Evolutionary conservation across 2,888 invertebrate species (phyloP).

Genomic region (Cheilosia urbana): DNA sequence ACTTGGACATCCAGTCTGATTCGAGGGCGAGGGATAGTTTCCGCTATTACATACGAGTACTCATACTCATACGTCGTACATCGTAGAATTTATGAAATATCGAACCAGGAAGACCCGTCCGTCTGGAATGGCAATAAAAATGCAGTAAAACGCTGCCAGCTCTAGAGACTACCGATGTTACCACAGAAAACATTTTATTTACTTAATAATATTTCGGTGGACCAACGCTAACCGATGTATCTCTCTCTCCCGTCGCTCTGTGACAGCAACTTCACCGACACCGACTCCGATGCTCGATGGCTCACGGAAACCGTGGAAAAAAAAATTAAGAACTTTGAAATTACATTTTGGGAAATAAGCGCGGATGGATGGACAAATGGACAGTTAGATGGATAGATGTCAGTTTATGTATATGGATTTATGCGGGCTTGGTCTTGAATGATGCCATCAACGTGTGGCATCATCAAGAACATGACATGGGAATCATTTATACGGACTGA

Average conservation of each 20-base stretch:
- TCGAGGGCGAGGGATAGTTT: slow-evolving; percentile 51
- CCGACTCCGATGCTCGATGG: not conserved
- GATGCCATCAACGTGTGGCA: slow-evolving; percentile 33
- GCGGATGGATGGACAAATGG: slow-evolving; percentile 16
- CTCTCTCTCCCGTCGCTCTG: not conserved
- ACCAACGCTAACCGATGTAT: slow-evolving; percentile 15
- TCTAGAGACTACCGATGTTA: slow-evolving; percentile 38
- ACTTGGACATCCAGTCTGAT: slow-evolving; percentile 15
- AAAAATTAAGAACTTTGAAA: slow-evolving; percentile 15
- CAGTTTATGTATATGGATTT: slow-evolving; percentile 18
- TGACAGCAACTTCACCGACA: not conserved
- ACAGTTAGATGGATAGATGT: slow-evolving; percentile 7
- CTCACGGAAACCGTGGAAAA: not conserved
- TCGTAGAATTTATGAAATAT: slow-evolving; percentile 52
- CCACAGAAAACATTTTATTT: slow-evolving; percentile 52
- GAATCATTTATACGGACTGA: slow-evolving; percentile 1
- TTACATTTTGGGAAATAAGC: slow-evolving; percentile 44
- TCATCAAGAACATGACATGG: slow-evolving; percentile 28
- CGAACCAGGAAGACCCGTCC: slow-evolving; percentile 46
- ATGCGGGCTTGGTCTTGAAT: slow-evolving; percentile 50
- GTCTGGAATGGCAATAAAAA: slow-evolving; percentile 43
- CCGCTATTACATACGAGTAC: slow-evolving; percentile 33
- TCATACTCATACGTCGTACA: no score
- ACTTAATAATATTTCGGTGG: slow-evolving; percentile 55
- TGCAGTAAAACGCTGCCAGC: slow-evolving; percentile 2